Percentiles rank a stretch among this genome's conserved stretches.
Conservation (phyloP, 2,113 vertebrate genomes). For the Seriola rivoliana region DNA sequence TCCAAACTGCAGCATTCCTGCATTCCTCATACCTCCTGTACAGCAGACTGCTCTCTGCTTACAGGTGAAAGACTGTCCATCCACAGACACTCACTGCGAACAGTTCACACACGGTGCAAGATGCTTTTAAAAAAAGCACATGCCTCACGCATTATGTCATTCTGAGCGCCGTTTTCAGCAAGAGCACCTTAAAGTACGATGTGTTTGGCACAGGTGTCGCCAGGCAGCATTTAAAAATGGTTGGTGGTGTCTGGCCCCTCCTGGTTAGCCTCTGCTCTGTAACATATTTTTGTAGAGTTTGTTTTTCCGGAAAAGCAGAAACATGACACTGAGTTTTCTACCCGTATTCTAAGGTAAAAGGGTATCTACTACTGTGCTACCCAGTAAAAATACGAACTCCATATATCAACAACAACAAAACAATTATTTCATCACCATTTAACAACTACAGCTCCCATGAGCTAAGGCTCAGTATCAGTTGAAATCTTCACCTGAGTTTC, state of each 20-base stretch:
- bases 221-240: background rate
- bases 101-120: background rate
- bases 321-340: background rate
- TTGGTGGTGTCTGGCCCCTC: background rate
- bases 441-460: too few relatives aligned
- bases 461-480: background rate
- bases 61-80: background rate
- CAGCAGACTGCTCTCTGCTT: conserved; percentile 5
- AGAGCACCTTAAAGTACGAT: background rate
- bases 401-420: too few relatives aligned
- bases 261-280: background rate
- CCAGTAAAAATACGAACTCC: background rate
- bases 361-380: background rate
- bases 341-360: background rate
- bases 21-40: conserved; percentile 43
- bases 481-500: too few relatives aligned
- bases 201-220: background rate
- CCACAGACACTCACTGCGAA: background rate
- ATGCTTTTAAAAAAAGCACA: background rate
- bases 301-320: conserved; percentile 10
- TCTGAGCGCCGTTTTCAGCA: background rate
- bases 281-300: background rate
- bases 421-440: too few relatives aligned
- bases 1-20: conserved; percentile 39
- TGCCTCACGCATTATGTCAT: background rate